Percentiles rank a stretch among this genome's conserved stretches.
phyloP scores from a whole-genome alignment of 2,888 invertebrate genomes.

The Pyrgus malvae region DNA sequence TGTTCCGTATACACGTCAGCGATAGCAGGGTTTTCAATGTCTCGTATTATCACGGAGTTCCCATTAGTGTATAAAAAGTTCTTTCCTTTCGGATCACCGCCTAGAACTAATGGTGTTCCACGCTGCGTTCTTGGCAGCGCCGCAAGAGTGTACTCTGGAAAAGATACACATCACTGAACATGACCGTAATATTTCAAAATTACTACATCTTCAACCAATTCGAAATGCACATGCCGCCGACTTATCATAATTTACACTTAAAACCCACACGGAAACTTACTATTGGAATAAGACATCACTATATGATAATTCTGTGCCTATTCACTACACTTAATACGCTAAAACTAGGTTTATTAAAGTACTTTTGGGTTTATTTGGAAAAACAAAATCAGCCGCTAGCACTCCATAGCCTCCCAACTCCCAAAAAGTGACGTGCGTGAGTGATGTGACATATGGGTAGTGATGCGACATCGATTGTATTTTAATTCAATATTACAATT shows the following conservation, averaged over 20 bases:
- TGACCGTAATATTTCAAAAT: slow-evolving; percentile 7
- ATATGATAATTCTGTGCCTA: slow-evolving; percentile 55
- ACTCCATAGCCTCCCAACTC: slow-evolving; percentile 59
- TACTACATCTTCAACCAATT: not conserved
- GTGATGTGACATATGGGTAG: slow-evolving; percentile 23
- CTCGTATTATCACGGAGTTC: slow-evolving; percentile 97
- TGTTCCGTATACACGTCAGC: slow-evolving; percentile 99
- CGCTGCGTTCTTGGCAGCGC: slow-evolving; percentile 96
- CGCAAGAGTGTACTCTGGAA: slow-evolving; percentile 92
- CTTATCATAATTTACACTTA: slow-evolving; percentile 41
- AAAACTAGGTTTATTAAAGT: slow-evolving; percentile 54
- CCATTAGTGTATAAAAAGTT: slow-evolving; percentile 98
- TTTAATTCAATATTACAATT: too few relatives aligned
- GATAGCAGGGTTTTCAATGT: slow-evolving; percentile 97
- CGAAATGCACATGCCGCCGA: slow-evolving; percentile 29
- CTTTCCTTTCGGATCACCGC: slow-evolving; percentile 97
- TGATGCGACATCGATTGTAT: too few relatives aligned
- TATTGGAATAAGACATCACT: slow-evolving; percentile 75
- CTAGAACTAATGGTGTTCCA: slow-evolving; percentile 96
- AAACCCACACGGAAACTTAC: slow-evolving; percentile 56
- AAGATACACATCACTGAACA: slow-evolving; percentile 27
- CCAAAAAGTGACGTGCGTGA: slow-evolving; percentile 59
- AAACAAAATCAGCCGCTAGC: slow-evolving; percentile 74
- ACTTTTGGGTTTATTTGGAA: slow-evolving; percentile 62
- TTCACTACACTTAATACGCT: slow-evolving; percentile 49